Evolutionary conservation across 2,888 invertebrate species (phyloP).

Genomic region (Nomada lathburiana): DNA sequence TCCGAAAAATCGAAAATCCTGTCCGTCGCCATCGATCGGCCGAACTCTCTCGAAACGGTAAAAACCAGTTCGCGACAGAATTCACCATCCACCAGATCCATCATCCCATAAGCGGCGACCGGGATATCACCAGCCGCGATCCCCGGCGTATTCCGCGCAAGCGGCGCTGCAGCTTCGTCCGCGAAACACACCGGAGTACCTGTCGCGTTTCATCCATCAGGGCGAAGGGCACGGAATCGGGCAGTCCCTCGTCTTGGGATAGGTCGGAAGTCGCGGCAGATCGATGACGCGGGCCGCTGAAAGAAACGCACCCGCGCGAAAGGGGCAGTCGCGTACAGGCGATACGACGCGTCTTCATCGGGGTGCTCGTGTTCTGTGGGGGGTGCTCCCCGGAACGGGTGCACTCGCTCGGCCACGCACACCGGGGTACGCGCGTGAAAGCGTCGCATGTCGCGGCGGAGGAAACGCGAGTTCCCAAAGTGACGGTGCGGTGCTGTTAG

Average conservation of each 20-base stretch:
- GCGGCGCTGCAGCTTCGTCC: not conserved
- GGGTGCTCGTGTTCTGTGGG: constrained; percentile 23
- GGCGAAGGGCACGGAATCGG: not conserved
- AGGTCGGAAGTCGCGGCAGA: constrained; percentile 63
- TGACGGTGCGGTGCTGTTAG: not conserved
- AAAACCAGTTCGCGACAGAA: too few species aligned
- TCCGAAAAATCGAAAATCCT: too few species aligned
- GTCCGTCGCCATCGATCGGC: too few species aligned
- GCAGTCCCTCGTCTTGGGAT: constrained; percentile 46
- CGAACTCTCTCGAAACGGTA: too few species aligned
- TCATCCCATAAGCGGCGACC: too few species aligned
- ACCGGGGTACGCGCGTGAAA: constrained; percentile 14
- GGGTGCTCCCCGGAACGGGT: not conserved
- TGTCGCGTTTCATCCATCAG: constrained; percentile 15
- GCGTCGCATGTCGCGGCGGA: not conserved
- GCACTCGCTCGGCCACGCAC: not conserved
- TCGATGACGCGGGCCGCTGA: constrained; percentile 57
- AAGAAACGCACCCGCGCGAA: constrained; percentile 62
- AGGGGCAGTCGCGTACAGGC: constrained; percentile 53
- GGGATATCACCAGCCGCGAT: too few species aligned
- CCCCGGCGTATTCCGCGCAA: not conserved
- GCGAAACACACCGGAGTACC: not conserved
- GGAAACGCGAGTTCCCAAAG: not conserved
- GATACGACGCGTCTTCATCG: constrained; percentile 57
- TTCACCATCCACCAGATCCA: too few species aligned